A percentile compares a stretch with the other conserved stretches of the same genome.
phyloP scores from a whole-genome alignment of 2,888 invertebrate species.

The Xylota sylvarum region DNA sequence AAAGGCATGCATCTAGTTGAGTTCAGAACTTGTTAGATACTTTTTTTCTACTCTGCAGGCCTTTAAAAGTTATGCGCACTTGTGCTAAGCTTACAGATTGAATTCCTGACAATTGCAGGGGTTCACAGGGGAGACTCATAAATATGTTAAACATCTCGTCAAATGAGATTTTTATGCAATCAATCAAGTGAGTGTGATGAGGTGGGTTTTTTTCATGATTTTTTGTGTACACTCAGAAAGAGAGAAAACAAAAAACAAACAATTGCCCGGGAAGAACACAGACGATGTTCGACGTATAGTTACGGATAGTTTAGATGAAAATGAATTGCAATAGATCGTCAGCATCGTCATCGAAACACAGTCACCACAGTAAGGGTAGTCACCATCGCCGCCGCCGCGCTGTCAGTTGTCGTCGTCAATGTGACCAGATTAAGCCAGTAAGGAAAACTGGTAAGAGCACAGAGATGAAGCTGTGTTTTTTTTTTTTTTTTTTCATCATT shows the following conservation, averaged over 20 bases:
- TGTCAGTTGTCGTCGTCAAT: slow-evolving; percentile 27
- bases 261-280: slow-evolving; percentile 37
- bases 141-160: slow-evolving; percentile 78
- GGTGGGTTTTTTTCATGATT: slow-evolving; percentile 52
- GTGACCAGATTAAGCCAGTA: slow-evolving; percentile 42
- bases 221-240: not conserved
- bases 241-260: not conserved
- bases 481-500: not conserved
- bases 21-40: slow-evolving; percentile 66
- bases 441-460: slow-evolving; percentile 45
- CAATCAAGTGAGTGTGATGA: slow-evolving; percentile 73
- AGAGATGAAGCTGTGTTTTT: slow-evolving; percentile 1
- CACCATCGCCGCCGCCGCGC: not conserved
- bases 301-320: slow-evolving; percentile 49
- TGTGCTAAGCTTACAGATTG: slow-evolving; percentile 35
- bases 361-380: slow-evolving; percentile 15
- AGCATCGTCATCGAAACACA: slow-evolving; percentile 36
- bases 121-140: slow-evolving; percentile 70
- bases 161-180: slow-evolving; percentile 79
- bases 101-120: slow-evolving; percentile 55
- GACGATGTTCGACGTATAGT: slow-evolving; percentile 20
- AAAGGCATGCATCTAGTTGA: slow-evolving; percentile 39
- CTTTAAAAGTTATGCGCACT: slow-evolving; percentile 54
- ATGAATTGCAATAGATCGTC: slow-evolving; percentile 54
- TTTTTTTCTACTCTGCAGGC: slow-evolving; percentile 10